Evolutionary conservation across 2,888 invertebrate species (phyloP), one percentile per base, ranked within the genome.

Genomic region (Heliconius ismenius): DNA sequence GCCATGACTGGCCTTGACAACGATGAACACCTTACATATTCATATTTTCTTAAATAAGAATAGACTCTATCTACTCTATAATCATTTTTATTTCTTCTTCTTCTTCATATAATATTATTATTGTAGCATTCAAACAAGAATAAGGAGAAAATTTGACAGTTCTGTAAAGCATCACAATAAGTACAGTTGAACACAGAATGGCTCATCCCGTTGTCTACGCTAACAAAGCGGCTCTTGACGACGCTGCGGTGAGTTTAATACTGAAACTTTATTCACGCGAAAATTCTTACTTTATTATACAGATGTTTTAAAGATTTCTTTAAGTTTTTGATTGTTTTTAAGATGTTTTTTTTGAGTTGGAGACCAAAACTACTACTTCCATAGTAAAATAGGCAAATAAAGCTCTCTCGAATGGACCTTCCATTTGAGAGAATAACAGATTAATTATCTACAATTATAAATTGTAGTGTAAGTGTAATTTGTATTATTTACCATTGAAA

Each of bases 181-280:
- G 68, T 26, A 58, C 54, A 32, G 32, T 58, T 4, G 28, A 54
- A 28, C 54, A 32, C 54, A 24, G 70, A n/a, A 70, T 54, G 70
- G 54, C 70, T 70, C 58, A 58, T 32, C 54, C 32, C 32, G 70
- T 54, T 70, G 70, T 70, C 32, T 69, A 21, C 21, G 32, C 15
- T 70, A 58, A 70, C 58, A 70, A 70, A 70, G 70, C 32, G 70
- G 28, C 70, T 70, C 58, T 70, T 15, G 54, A 13, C 70, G 54
- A 32, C 54, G 32, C 32, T 70, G 70, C 70, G 70, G 70, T 15
- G 54, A n/a, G 54, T 58, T 32, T 70, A 6, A 24, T 21, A 54
- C 28, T 54, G 32, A 58, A 70, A 70, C 54, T 58, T 69, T 28
- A 69, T 69, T 54, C 28, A 70, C 32, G 58, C n/a, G 54, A 70